phyloP scores from a whole-genome alignment of 2,888 invertebrate species.

The Leptinotarsa haldemani region DNA sequence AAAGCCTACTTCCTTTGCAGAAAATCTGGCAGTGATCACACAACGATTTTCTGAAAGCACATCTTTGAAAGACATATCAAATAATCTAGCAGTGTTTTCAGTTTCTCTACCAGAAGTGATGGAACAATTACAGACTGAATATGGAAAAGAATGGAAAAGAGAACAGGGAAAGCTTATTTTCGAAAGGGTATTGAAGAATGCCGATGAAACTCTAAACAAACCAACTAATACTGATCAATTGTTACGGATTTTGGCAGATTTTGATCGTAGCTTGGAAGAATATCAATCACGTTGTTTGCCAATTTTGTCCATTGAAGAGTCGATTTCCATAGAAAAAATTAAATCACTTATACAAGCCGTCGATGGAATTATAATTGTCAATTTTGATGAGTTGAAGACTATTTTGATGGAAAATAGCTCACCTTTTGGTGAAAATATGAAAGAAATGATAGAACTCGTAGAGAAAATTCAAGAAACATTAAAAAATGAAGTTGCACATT shows the following conservation, averaged over 20 bases:
- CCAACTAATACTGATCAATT: background rate
- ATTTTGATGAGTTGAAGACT: background rate
- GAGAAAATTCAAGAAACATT: background rate
- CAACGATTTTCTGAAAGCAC: constrained; percentile 50
- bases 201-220: constrained; percentile 4
- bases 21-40: constrained; percentile 50
- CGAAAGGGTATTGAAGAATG: constrained; percentile 25
- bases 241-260: background rate
- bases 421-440: background rate
- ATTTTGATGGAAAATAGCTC: background rate
- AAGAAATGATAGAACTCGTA: background rate
- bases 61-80: constrained; percentile 50
- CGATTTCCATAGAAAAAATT: background rate
- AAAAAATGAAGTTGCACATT: no score
- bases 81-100: constrained; percentile 51
- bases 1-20: constrained; percentile 49
- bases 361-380: background rate
- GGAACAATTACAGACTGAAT: constrained; percentile 54
- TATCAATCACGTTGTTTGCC: background rate
- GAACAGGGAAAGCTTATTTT: constrained; percentile 35
- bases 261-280: background rate
- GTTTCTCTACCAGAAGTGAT: constrained; percentile 53
- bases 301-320: background rate
- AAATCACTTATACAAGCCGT: background rate
- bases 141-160: constrained; percentile 48